Percentiles rank a stretch among this genome's conserved stretches.
Conservation (phyloP, 1,140 invertebrate genomes). For the Neodiprion virginianus region DNA sequence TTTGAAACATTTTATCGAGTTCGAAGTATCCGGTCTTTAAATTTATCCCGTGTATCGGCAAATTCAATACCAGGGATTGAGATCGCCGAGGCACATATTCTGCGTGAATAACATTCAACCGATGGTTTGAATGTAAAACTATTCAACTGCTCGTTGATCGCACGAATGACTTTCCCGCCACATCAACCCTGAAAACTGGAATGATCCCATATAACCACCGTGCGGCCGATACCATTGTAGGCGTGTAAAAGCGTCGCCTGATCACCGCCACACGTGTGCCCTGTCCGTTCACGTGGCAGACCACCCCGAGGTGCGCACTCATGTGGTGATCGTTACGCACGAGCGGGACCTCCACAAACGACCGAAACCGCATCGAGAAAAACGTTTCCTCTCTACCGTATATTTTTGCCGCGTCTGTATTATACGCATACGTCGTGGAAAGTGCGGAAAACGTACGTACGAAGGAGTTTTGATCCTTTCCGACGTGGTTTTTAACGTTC, state of each 20-base stretch:
- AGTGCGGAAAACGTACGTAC: too few species aligned
- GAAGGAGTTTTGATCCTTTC: too few species aligned
- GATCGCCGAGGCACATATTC: neutral
- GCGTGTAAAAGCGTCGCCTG: conserved; percentile 1
- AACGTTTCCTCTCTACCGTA: neutral
- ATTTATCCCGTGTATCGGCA: neutral
- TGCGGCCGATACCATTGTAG: neutral
- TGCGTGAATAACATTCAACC: neutral
- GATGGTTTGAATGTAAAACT: neutral
- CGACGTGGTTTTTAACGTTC: too few species aligned
- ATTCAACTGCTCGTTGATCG: conserved; percentile 3
- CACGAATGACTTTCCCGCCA: neutral
- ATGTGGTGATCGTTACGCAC: conserved; percentile 1
- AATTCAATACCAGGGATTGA: neutral
- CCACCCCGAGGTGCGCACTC: conserved; percentile 3
- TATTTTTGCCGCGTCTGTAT: too few species aligned
- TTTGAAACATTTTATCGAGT: neutral
- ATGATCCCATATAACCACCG: neutral
- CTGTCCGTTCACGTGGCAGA: neutral
- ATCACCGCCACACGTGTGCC: neutral
- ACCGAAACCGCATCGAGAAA: neutral
- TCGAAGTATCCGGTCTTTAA: neutral
- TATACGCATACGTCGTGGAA: too few species aligned
- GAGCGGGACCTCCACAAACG: neutral
- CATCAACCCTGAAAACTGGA: conserved; percentile 4